Percentiles rank a stretch among this genome's conserved stretches.
These are phyloP conservation scores for Xestia sexstrigata DNA, from an alignment of 2,888 invertebrate genomes.

Conservation along the genomic window DNA sequence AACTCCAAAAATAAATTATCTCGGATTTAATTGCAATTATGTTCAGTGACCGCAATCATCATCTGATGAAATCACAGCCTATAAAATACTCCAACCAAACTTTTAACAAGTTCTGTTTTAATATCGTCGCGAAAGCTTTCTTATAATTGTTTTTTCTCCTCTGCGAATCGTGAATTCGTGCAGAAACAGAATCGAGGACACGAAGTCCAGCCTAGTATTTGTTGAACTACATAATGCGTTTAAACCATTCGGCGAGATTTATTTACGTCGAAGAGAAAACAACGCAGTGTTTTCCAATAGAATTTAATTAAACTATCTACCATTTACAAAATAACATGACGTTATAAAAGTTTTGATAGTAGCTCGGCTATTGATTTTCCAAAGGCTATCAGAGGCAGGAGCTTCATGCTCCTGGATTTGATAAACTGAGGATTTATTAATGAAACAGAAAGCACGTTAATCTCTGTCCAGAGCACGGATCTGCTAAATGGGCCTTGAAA, in stretches of 20 bases:
- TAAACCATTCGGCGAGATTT: conserved; percentile 41
- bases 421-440: conserved; percentile 77
- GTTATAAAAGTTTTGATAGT: conserved; percentile 51
- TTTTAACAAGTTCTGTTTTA: conserved; percentile 65
- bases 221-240: conserved; percentile 24
- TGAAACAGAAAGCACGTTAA: conserved; percentile 82
- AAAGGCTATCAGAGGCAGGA: conserved; percentile 44
- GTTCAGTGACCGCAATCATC: conserved; percentile 73
- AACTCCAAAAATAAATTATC: conserved; percentile 73
- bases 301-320: conserved; percentile 52
- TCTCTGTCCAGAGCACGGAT: conserved; percentile 82
- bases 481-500: conserved; percentile 82
- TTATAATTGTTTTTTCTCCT: conserved; percentile 69
- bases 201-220: conserved; percentile 35
- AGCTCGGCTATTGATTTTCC: conserved; percentile 51
- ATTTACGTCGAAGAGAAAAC: conserved; percentile 32
- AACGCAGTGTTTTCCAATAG: conserved; percentile 47
- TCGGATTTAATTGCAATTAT: conserved; percentile 76
- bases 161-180: conserved; percentile 51
- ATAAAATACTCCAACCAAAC: conserved; percentile 52
- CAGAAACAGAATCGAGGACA: conserved; percentile 51
- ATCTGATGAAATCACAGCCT: conserved; percentile 68
- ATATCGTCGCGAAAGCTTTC: conserved; percentile 57
- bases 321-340: conserved; percentile 45
- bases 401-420: conserved; percentile 69